Conservation (phyloP, 2,888 invertebrate species). For the Pristionchus arcanus region DNA sequence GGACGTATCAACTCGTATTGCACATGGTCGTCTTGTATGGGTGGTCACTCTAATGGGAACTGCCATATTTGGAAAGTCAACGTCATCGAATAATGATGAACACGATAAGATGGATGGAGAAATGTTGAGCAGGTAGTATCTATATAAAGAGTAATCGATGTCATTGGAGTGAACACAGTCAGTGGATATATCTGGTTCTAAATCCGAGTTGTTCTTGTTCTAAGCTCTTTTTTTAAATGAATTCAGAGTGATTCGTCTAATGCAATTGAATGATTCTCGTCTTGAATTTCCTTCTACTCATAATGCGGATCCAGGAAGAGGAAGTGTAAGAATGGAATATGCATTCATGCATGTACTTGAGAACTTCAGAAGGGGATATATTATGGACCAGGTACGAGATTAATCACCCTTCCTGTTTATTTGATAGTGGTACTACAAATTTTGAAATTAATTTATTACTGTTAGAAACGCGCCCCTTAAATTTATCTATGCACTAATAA, state of each 20-base stretch:
- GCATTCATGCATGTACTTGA: constrained; percentile 98
- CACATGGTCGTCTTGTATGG: constrained; percentile 92
- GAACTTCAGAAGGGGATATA: constrained; percentile 98
- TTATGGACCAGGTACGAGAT: constrained; percentile 89
- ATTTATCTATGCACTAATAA: neutral
- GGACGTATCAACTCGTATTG: constrained; percentile 62
- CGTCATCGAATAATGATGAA: constrained; percentile 94
- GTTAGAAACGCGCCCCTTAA: too few species aligned
- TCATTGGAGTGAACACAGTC: too few species aligned
- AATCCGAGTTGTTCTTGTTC: neutral
- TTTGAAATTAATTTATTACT: too few species aligned
- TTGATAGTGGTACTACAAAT: neutral
- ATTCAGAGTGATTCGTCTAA: constrained; percentile 88
- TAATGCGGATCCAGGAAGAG: constrained; percentile 85
- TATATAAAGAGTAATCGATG: neutral
- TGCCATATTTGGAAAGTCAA: constrained; percentile 96
- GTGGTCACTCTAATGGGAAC: constrained; percentile 98
- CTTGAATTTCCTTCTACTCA: constrained; percentile 80
- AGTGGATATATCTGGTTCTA: neutral
- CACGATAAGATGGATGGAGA: constrained; percentile 99
- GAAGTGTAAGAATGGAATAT: constrained; percentile 89
- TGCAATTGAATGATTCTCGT: constrained; percentile 94
- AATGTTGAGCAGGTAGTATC: constrained; percentile 88
- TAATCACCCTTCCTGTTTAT: neutral
- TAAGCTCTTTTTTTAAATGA: neutral